Percentiles rank a stretch among this genome's conserved stretches.
Conservation (phyloP, 2,797 vertebrate species). For the Moxostoma hubbsi region DNA sequence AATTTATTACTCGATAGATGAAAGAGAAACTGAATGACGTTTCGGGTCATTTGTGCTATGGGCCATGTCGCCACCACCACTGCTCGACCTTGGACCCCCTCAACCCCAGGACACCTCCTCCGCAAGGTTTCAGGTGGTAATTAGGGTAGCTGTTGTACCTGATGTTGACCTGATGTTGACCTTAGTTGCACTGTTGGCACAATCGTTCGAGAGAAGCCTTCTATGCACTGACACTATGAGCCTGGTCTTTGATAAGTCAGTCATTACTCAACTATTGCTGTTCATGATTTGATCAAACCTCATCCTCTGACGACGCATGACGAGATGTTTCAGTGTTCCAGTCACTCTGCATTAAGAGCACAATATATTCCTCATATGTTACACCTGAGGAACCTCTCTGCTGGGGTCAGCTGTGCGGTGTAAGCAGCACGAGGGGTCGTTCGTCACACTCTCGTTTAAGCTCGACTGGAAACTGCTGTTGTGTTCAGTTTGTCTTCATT, state of each 20-base stretch:
- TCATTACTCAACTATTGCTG: too few species aligned
- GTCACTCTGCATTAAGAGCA: too few species aligned
- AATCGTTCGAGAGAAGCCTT: neutral
- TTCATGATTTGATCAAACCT: too few species aligned
- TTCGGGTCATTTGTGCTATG: neutral
- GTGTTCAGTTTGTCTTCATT: conserved; percentile 75
- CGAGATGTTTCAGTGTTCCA: too few species aligned
- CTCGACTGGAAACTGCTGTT: conserved; percentile 67
- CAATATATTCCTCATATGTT: too few species aligned
- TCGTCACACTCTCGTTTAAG: conserved; percentile 33
- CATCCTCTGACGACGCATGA: too few species aligned
- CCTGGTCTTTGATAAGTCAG: conserved; percentile 32
- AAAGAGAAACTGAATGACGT: neutral
- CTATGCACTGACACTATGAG: neutral
- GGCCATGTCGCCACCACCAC: conserved; percentile 31
- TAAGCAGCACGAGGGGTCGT: conserved; percentile 58
- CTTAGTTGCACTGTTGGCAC: conserved; percentile 70
- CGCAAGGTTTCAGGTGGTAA: conserved; percentile 83
- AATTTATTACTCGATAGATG: neutral
- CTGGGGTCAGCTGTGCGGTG: conserved; percentile 4
- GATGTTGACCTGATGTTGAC: conserved; percentile 76
- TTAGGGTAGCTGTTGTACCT: conserved; percentile 76
- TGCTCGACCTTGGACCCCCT: conserved; percentile 73
- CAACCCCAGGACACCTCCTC: conserved; percentile 77
- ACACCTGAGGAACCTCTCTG: too few species aligned